Base-by-base conservation (phyloP, 2,888 invertebrate genomes). In the Sesia apiformis region DNA sequence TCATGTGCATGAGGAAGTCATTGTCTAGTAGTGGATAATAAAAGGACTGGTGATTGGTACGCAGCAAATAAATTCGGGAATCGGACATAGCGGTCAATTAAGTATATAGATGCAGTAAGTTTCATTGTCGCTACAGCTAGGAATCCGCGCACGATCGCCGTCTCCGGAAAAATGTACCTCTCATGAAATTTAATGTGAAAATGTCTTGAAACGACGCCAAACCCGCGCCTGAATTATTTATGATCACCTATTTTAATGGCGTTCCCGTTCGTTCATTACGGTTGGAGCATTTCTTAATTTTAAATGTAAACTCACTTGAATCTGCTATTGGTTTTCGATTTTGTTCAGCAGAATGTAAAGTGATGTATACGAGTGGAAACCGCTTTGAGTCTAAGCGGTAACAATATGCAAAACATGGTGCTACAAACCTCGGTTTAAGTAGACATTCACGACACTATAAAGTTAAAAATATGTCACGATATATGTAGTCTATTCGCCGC, bases 101-200 rank as follows among this genome's bases (percentile, higher is more conserved):
- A 63, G 42, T 46, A 23, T 23, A 23, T 23, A 23, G 23, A 23
- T 23, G 23, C 23, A 23, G 23, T 2, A 23, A 23, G 23, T 23
- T 23, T 23, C 23, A 41, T 46, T 38, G 55, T 55, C 42, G 55
- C 42, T 38, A 51, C 53, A 49, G 49, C 52, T 53, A 39, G 40
- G 49, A 58, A 56, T 58, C 56, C 63, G 62, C 70, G 72, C 72
- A 75, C 73, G 75, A 72, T 63, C 68, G 70, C 69, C 65, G 64
- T 66, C 66, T 70, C 72, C 76, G 80, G 84, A 88, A 87, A 89
- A 87, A 85, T 86, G 81, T 82, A 81, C 76, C 74, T 79, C 86
- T 88, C 87, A 86, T 88, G 87, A 88, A 89, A 88, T 85, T 88
- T 87, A 84, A 88, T 86, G 88, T 86, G 78, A 78, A 86, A 85